These are phyloP conservation scores for Sparus aurata DNA, from an alignment of 2,797 vertebrate species.

Conservation along the genomic window DNA sequence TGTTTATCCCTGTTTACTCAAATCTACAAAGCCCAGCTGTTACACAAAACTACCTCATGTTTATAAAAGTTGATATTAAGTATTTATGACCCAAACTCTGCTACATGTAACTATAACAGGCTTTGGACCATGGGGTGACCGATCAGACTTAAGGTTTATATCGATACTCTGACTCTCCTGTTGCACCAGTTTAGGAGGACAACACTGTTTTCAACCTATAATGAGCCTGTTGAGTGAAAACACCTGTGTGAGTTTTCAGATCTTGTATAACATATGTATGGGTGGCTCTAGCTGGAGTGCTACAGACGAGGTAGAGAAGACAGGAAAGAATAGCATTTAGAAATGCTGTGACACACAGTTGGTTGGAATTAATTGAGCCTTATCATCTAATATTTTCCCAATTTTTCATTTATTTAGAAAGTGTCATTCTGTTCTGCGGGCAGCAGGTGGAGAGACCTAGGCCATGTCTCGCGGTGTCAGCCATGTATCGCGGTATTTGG, in stretches of 20 bases:
- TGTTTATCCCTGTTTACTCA: background rate
- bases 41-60: background rate
- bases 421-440: background rate
- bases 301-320: background rate
- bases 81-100: background rate
- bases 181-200: too few species aligned
- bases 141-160: too few species aligned
- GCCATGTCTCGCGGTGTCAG: slow-evolving; percentile 32
- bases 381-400: too few species aligned
- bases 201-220: too few species aligned
- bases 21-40: background rate
- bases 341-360: background rate
- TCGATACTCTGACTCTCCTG: too few species aligned
- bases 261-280: background rate
- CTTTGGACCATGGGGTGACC: too few species aligned
- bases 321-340: too few species aligned
- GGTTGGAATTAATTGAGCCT: background rate
- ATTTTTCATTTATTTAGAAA: background rate
- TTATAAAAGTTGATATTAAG: background rate
- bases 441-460: background rate
- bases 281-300: too few species aligned
- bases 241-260: background rate
- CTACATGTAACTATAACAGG: too few species aligned
- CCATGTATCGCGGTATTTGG: slow-evolving; percentile 29
- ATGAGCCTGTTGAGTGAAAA: background rate